A percentile compares a stretch with the other conserved stretches of the same genome.
These are phyloP conservation scores for Myotis lucifugus DNA, from an alignment of 2,113 vertebrate species.

Conservation along the genomic window DNA sequence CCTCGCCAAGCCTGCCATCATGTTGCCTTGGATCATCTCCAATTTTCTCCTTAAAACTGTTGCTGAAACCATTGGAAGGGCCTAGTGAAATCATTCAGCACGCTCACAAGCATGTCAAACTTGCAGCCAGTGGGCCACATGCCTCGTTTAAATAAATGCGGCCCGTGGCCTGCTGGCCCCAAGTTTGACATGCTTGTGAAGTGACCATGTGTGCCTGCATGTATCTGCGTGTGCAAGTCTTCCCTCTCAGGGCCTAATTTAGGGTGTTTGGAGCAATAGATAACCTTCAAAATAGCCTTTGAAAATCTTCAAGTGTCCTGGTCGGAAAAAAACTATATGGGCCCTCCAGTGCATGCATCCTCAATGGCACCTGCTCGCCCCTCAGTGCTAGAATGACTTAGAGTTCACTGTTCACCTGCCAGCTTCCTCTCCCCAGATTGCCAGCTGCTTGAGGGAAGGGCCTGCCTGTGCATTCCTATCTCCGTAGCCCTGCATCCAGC, in stretches of 20 bases:
- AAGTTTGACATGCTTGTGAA: not conserved
- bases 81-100: not conserved
- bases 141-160: no score
- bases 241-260: not conserved
- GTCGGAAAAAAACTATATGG: not conserved
- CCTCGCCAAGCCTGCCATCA: not conserved
- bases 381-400: not conserved
- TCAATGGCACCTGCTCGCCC: not conserved
- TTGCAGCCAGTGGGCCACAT: no score
- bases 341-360: not conserved
- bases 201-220: not conserved
- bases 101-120: no score
- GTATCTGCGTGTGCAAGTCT: not conserved
- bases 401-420: not conserved
- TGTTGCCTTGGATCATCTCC: not conserved
- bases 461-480: not conserved
- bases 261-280: not conserved
- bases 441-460: not conserved
- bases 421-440: not conserved
- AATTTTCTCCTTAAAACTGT: conserved; percentile 7
- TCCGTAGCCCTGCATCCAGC: not conserved
- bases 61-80: not conserved
- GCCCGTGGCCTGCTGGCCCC: no score
- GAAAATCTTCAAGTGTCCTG: not conserved
- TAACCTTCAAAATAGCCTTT: not conserved